A percentile compares a stretch with the other conserved stretches of the same genome.
phyloP scores from a whole-genome alignment of 2,888 invertebrate species.

The Tachina lurida region DNA sequence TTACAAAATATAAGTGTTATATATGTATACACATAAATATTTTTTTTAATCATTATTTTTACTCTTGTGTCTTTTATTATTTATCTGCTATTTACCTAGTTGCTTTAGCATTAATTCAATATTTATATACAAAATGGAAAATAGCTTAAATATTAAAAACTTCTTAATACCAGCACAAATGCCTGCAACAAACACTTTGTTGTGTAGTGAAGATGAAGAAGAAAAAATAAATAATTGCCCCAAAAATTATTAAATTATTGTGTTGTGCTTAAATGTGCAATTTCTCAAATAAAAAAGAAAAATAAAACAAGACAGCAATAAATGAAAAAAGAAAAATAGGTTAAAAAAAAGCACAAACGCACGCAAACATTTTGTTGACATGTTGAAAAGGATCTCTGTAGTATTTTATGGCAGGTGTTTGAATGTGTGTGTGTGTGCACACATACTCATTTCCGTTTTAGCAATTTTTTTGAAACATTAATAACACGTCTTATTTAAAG shows the following conservation, averaged over 20 bases:
- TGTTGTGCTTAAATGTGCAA: constrained; percentile 40
- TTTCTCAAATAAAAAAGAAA: constrained; percentile 35
- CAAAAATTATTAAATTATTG: constrained; percentile 58
- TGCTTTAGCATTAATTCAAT: constrained; percentile 44
- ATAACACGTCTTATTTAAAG: constrained; percentile 68
- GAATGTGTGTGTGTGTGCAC: constrained; percentile 25
- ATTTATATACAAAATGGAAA: constrained; percentile 32
- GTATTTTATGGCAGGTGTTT: neutral
- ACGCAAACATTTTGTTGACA: constrained; percentile 46
- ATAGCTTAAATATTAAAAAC: constrained; percentile 41
- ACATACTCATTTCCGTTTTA: constrained; percentile 52
- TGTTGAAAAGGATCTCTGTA: constrained; percentile 46
- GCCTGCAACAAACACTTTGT: neutral
- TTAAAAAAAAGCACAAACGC: neutral
- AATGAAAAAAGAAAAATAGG: neutral
- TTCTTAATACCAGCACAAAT: constrained; percentile 39
- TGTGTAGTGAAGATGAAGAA: neutral
- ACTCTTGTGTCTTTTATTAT: constrained; percentile 5
- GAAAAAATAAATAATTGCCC: constrained; percentile 19
- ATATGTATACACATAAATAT: neutral
- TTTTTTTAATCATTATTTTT: neutral
- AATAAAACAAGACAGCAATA: constrained; percentile 24
- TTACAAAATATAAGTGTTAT: constrained; percentile 10
- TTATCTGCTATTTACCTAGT: constrained; percentile 58
- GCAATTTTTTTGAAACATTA: constrained; percentile 60